Evolutionary conservation across 2,113 vertebrate genomes (phyloP).

Genomic region (Pollachius pollachius): DNA sequence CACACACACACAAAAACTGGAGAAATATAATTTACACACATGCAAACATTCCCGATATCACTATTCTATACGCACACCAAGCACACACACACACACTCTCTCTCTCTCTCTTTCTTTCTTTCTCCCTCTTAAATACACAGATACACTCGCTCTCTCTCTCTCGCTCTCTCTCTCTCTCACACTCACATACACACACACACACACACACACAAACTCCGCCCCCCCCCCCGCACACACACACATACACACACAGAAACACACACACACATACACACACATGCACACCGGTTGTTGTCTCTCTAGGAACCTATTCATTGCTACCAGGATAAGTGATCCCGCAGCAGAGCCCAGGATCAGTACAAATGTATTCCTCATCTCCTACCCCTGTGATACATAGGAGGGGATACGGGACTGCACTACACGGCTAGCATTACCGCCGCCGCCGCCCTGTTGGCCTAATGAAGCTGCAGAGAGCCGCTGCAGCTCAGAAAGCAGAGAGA

Average conservation of each 20-base stretch:
- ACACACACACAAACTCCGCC: no score
- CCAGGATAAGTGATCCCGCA: not conserved
- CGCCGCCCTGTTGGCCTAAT: slow-evolving; percentile 32
- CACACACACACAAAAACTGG: not conserved
- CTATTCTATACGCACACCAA: slow-evolving; percentile 19
- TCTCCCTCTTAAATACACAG: no score
- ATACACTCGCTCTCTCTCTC: slow-evolving; percentile 25
- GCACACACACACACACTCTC: slow-evolving; percentile 32
- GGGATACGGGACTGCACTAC: slow-evolving; percentile 33
- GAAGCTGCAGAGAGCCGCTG: slow-evolving; percentile 26
- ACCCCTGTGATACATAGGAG: slow-evolving; percentile 46
- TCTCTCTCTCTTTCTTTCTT: not conserved
- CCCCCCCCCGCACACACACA: no score
- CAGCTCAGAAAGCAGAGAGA: not conserved
- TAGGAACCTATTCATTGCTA: no score
- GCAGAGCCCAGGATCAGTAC: slow-evolving; percentile 43
- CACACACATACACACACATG: no score
- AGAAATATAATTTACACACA: not conserved
- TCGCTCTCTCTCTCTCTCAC: slow-evolving; percentile 33
- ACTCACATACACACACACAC: slow-evolving; percentile 3
- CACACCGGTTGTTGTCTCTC: no score
- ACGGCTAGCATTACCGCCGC: slow-evolving; percentile 27
- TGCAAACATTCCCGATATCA: no score
- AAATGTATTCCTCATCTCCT: slow-evolving; percentile 49
- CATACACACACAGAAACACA: no score